Evolutionary conservation across 2,888 invertebrate species (phyloP), one percentile per base, ranked within the genome.

Genomic region (Lamproptera curius): DNA sequence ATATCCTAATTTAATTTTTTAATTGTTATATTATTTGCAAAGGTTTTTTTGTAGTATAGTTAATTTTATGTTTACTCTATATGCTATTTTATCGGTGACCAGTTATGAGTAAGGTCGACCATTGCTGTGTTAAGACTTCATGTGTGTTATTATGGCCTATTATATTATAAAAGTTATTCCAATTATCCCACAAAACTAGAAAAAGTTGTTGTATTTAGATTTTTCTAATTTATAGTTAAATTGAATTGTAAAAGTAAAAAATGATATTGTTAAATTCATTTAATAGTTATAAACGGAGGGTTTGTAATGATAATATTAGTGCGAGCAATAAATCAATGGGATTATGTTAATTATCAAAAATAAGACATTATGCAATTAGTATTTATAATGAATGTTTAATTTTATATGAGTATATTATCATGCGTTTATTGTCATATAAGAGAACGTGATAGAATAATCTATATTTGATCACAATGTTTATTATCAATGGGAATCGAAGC

Each of bases 101-200:
- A 37, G 17, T 43, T 11, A 4, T 43, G 28, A 43, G 43, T 14
- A 31, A 14, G 37, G 37, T 14, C 13, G 37, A 28, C 28, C 36
- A 28, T 44, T 15, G 20, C 10, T 17, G 13, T 11, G n/a, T 31
- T 31, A 11, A 44, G 13, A 37, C 16, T 15, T 41, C n/a, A n/a
- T n/a, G n/a, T 42, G 16, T 48, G 26, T 31, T 14, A 4, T 23
- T 38, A 42, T 1, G 42, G 48, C 43, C 43, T 48, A 43, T 38
- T 47, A 16, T 45, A 42, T 39, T 43, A 34, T 39, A 42, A 47
- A 43, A n/a, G 42, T 13, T 36, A 26, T 31, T 31, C 31, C 31
- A 31, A 31, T 11, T 11, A 17, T 33, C 17, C 33, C 11, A 33
- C 11, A 6, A 11, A 31, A 31, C 13, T n/a, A 31, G 20, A 3